Evolutionary conservation across 2,113 vertebrate genomes (phyloP).

Genomic region (Aviceda subcristata): DNA sequence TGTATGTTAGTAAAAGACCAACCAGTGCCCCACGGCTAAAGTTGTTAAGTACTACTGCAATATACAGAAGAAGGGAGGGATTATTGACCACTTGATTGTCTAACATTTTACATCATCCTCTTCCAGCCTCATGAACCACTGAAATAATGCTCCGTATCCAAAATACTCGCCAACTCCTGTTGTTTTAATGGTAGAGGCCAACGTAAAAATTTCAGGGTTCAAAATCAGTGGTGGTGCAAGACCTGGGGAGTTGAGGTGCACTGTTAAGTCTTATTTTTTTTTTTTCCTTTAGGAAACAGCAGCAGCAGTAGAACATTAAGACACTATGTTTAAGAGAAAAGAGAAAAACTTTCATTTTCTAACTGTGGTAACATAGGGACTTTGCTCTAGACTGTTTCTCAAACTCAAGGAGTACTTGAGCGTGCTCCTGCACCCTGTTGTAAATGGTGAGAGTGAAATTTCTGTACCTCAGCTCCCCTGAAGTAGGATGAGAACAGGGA

Average conservation of each 20-base stretch:
- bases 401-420: not conserved
- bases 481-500: not conserved
- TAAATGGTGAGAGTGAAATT: not conserved
- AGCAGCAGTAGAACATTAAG: not conserved
- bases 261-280: not conserved
- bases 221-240: not conserved
- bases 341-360: not conserved
- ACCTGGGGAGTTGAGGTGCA: not conserved
- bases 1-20: not conserved
- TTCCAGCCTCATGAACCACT: not conserved
- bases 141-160: not conserved
- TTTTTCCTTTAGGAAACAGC: not conserved
- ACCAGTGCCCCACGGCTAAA: not conserved
- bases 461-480: not conserved
- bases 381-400: not conserved
- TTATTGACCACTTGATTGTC: not conserved
- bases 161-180: not conserved
- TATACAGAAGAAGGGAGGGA: not conserved
- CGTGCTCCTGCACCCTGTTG: not conserved
- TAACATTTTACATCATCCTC: not conserved
- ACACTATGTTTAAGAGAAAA: not conserved
- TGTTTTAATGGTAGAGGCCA: not conserved
- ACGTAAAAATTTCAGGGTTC: not conserved
- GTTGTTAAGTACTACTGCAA: not conserved
- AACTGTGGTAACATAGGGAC: no score